Evolutionary conservation across 2,113 vertebrate genomes (phyloP).

Genomic region (Ardeotis arabs): DNA sequence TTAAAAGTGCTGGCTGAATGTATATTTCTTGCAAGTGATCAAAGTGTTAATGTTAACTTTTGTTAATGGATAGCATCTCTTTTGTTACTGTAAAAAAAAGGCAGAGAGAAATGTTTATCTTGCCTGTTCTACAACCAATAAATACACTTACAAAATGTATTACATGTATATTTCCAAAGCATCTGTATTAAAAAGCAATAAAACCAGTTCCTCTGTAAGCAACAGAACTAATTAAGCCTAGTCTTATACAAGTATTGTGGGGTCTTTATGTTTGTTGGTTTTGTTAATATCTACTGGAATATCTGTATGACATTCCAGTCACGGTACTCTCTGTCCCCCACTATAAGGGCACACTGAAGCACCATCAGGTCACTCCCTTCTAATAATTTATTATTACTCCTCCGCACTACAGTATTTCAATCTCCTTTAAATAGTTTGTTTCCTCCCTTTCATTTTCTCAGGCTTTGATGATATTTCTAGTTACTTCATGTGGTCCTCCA

Average conservation of each 20-base stretch:
- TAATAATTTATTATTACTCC: not conserved
- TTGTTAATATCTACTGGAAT: not conserved
- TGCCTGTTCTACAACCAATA: constrained; percentile 1
- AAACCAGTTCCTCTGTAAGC: not conserved
- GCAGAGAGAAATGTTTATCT: constrained; percentile 7
- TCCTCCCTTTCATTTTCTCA: not conserved
- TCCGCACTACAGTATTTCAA: not conserved
- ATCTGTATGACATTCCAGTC: not conserved
- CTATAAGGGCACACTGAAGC: not conserved
- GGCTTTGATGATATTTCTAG: not conserved
- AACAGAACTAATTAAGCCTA: not conserved
- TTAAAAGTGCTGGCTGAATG: constrained; percentile 26
- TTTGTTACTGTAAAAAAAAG: not conserved
- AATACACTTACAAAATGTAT: not conserved
- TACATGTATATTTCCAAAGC: not conserved
- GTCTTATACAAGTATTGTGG: not conserved
- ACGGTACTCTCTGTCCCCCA: not conserved
- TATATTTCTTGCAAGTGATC: constrained; percentile 3
- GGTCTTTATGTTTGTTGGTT: not conserved
- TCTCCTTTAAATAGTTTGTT: not conserved
- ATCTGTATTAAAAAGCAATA: not conserved
- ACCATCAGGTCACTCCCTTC: not conserved
- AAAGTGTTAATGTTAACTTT: constrained; percentile 19
- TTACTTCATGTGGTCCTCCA: not conserved
- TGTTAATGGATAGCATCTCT: not conserved